These are phyloP conservation scores for Cheilosia vernalis DNA, from an alignment of 2,888 invertebrate genomes.

Conservation along the genomic window DNA sequence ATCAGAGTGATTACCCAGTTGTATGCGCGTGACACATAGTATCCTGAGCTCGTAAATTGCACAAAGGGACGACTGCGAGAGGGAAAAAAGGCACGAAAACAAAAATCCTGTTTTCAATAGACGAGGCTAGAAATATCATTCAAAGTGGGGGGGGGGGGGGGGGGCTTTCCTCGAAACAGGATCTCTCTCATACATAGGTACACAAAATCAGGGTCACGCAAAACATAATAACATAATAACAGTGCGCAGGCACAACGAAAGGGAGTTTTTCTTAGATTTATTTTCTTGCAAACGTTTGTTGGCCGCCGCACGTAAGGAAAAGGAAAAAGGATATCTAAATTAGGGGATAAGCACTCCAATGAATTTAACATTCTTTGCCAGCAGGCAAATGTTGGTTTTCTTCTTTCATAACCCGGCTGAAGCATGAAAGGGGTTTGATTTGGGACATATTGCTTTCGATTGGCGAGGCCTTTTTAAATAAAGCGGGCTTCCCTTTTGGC, in stretches of 20 bases:
- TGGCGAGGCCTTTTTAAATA: constrained; percentile 1
- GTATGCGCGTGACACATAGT: constrained; percentile 73
- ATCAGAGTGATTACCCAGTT: constrained; percentile 74
- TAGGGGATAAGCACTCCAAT: constrained; percentile 67
- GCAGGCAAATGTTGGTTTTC: constrained; percentile 42
- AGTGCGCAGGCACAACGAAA: constrained; percentile 5
- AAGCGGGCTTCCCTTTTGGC: constrained; percentile 1
- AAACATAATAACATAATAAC: constrained; percentile 66
- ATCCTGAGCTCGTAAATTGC: constrained; percentile 67
- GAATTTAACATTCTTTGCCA: constrained; percentile 64
- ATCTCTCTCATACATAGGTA: constrained; percentile 16
- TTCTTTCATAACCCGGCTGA: background rate
- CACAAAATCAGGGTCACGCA: constrained; percentile 71
- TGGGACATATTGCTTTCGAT: constrained; percentile 47
- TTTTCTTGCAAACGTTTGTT: constrained; percentile 28
- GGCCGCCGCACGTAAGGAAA: constrained; percentile 14
- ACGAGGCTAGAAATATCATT: constrained; percentile 61
- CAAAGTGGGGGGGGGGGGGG: constrained; percentile 13
- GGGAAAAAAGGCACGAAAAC: constrained; percentile 35
- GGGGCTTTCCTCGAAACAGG: constrained; percentile 46
- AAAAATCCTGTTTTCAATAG: constrained; percentile 48
- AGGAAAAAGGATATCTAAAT: constrained; percentile 66
- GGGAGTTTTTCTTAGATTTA: constrained; percentile 47
- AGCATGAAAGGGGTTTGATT: constrained; percentile 35
- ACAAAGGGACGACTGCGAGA: constrained; percentile 57